Evolutionary conservation across 2,888 invertebrate genomes (phyloP), one percentile per base, ranked within the genome.

Genomic region (Heteromurus nitidus): DNA sequence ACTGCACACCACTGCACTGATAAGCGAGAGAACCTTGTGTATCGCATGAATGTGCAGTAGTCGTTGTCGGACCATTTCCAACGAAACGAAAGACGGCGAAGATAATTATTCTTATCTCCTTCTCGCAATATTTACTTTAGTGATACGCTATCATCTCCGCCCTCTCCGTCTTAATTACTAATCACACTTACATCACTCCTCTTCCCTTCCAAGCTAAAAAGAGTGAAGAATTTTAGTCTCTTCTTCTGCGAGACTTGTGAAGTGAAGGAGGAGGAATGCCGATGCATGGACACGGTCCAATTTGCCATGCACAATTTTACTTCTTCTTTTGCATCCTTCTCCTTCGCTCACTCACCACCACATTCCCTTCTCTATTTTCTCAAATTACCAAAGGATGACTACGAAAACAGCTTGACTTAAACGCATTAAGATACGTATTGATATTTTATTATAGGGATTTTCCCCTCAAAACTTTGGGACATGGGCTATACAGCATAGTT

Each of bases 241-340:
- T n/a, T n/a, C n/a, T n/a, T n/a, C n/a, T n/a, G n/a, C n/a, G n/a
- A n/a, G n/a, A n/a, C n/a, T n/a, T 13, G 13, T 36, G 36, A 36
- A 9, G 36, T 9, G 5, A 13, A 36, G 5, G 36, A 36, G 36
- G 36, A 47, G 47, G 47, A 47, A n/a, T n/a, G n/a, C n/a, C n/a
- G n/a, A 47, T 60, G 60, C 64, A 64, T 64, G 44, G 36, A 64
- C 22, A 36, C 24, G 42, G 64, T 64, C 64, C 64, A 64, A 64
- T 64, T 64, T 64, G 64, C 64, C 64, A 64, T 64, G 44, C 64
- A 64, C 20, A 64, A 44, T 64, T 64, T 24, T 42, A 64, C 64
- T 3, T 47, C 36, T 9, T 36, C 47, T 11, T 16, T 16, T 11
- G 7, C 47, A 47, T 47, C 7, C 47, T 16, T 16, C 3, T 47